phyloP scores from a whole-genome alignment of 1,140 invertebrate genomes.

The Microplitis demolitor region DNA sequence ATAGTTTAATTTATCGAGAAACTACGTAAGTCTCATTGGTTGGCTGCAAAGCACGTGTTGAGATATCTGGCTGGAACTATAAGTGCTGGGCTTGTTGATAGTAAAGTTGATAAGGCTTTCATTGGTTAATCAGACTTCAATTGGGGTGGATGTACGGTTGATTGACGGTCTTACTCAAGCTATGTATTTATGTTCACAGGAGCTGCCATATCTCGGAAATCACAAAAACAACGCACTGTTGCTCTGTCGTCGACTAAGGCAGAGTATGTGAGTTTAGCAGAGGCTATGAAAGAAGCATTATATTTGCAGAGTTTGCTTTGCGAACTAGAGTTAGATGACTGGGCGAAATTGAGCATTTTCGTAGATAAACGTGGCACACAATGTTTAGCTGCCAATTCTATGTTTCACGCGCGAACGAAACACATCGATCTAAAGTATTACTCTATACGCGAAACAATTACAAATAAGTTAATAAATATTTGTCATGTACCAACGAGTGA shows the following conservation, averaged over 20 bases:
- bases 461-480: neutral
- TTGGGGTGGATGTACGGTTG: neutral
- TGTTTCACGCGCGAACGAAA: neutral
- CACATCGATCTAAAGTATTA: slow-evolving; percentile 9
- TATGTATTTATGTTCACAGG: neutral
- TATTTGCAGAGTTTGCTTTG: neutral
- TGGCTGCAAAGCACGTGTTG: neutral
- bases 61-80: neutral
- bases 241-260: slow-evolving; percentile 5
- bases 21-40: neutral
- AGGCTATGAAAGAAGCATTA: slow-evolving; percentile 4
- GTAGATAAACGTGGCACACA: slow-evolving; percentile 7
- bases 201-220: neutral
- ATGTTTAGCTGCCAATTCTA: neutral
- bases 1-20: neutral
- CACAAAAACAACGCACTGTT: neutral
- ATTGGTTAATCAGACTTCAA: slow-evolving; percentile 3
- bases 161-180: slow-evolving; percentile 2
- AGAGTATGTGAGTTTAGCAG: neutral
- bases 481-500: neutral
- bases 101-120: neutral
- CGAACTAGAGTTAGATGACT: neutral
- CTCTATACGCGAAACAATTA: slow-evolving; percentile 1
- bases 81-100: neutral
- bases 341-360: neutral